Evolutionary conservation across 2,113 vertebrate species (phyloP).

Genomic region (Corapipo altera): DNA sequence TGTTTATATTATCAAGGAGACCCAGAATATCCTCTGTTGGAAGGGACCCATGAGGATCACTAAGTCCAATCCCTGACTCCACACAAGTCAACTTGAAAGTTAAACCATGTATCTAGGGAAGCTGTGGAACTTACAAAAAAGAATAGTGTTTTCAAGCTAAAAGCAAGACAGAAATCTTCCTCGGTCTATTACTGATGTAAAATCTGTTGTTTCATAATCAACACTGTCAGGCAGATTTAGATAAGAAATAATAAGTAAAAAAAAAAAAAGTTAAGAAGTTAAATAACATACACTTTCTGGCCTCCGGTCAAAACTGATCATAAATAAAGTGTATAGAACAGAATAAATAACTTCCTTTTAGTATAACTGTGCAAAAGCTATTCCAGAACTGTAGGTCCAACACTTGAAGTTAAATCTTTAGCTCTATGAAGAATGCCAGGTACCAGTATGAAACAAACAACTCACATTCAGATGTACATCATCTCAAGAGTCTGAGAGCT

Average conservation of each 20-base stretch:
- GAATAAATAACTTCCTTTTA: background rate
- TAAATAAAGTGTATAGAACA: background rate
- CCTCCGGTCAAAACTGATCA: background rate
- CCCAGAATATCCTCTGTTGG: background rate
- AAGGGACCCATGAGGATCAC: background rate
- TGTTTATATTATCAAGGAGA: background rate
- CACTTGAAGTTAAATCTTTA: background rate
- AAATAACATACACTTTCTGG: background rate
- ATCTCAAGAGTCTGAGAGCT: background rate
- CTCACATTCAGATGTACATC: background rate
- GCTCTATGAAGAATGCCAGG: background rate
- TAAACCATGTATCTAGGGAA: background rate
- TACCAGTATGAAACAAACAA: background rate
- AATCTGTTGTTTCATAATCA: background rate
- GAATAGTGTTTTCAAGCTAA: background rate
- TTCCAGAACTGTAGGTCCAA: background rate
- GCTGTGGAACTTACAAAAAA: background rate
- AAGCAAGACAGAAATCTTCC: background rate
- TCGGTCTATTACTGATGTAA: background rate
- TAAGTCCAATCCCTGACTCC: background rate
- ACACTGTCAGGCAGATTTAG: background rate
- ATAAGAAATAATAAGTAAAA: background rate
- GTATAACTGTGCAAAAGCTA: background rate
- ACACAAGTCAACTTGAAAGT: background rate
- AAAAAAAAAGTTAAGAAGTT: background rate